Conservation (phyloP, 2,888 invertebrate species). For the Myopa tessellatipennis region DNA sequence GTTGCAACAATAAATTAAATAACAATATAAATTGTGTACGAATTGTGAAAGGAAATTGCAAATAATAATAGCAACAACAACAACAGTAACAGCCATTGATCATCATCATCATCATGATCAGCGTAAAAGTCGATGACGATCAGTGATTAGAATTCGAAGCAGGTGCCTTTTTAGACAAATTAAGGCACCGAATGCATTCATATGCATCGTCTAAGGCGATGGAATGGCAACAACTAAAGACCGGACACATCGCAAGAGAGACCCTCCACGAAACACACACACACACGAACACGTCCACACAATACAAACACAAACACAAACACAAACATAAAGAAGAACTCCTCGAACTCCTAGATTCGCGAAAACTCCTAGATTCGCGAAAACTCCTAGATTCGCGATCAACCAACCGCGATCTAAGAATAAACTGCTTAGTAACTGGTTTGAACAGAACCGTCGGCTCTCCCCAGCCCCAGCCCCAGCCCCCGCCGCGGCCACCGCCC, state of each 20-base stretch:
- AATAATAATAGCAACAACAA: slow-evolving; percentile 4
- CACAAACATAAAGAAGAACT: background rate
- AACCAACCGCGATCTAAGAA: too few relatives aligned
- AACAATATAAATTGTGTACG: slow-evolving; percentile 29
- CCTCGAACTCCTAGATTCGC: background rate
- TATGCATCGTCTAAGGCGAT: slow-evolving; percentile 20
- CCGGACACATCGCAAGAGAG: background rate
- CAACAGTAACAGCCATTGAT: background rate
- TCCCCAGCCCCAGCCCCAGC: too few relatives aligned
- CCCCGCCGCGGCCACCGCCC: too few relatives aligned
- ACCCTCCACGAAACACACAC: background rate
- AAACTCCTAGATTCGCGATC: too few relatives aligned
- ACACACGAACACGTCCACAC: background rate
- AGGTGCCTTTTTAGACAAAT: slow-evolving; percentile 33
- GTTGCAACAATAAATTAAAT: slow-evolving; percentile 18
- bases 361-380: too few relatives aligned
- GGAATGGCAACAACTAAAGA: slow-evolving; percentile 29
- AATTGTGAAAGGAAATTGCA: slow-evolving; percentile 26
- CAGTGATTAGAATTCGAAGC: slow-evolving; percentile 40
- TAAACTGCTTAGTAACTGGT: too few relatives aligned
- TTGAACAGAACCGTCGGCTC: too few relatives aligned
- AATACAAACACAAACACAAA: background rate
- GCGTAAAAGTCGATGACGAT: background rate
- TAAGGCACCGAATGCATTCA: slow-evolving; percentile 29
- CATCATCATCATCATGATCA: background rate